A percentile compares a stretch with the other conserved stretches of the same genome.
These are phyloP conservation scores for Malurus splendens DNA, from an alignment of 2,797 vertebrate genomes.

Conservation along the genomic window DNA sequence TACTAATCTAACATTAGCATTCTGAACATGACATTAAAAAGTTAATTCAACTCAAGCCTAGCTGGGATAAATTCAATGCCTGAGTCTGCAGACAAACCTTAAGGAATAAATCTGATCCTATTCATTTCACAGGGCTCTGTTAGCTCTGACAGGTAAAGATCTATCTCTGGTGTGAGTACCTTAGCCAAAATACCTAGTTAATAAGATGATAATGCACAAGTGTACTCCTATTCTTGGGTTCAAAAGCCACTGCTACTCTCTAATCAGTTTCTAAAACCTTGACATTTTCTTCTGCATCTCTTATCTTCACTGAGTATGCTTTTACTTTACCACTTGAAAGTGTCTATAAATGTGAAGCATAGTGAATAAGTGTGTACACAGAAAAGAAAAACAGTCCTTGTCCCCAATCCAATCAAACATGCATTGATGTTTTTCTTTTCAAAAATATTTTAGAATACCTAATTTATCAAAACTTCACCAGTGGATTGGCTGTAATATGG, in stretches of 20 bases:
- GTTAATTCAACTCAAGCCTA: background rate
- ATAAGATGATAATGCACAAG: background rate
- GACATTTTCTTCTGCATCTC: background rate
- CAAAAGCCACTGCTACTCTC: background rate
- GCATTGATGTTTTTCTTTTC: background rate
- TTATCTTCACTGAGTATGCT: background rate
- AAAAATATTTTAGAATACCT: background rate
- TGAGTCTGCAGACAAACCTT: background rate
- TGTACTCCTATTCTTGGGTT: background rate
- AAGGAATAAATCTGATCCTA: background rate
- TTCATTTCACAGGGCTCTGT: background rate
- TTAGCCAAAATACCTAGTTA: background rate
- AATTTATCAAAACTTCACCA: background rate
- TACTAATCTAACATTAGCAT: background rate
- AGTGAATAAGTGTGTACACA: background rate
- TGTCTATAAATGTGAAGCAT: background rate
- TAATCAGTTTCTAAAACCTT: background rate
- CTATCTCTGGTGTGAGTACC: background rate
- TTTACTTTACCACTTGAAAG: background rate
- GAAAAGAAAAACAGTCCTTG: background rate
- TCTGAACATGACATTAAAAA: background rate
- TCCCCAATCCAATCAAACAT: background rate
- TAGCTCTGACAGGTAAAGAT: background rate
- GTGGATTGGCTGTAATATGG: background rate
- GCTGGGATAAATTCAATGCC: background rate